Evolutionary conservation across 2,888 invertebrate species (phyloP).

Genomic region (Nemoura dubitans): DNA sequence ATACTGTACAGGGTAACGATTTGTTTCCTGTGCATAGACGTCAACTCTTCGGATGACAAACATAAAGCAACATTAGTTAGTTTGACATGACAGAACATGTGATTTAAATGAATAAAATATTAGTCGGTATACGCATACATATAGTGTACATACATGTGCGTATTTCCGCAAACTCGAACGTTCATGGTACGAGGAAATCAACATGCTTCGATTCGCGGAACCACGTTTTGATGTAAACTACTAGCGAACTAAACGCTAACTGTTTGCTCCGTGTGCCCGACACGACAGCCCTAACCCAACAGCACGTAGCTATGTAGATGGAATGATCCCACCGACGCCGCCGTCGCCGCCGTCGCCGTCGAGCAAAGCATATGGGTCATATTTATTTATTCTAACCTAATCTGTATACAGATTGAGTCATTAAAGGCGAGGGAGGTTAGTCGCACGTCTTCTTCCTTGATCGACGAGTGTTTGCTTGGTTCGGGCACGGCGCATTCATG

Average conservation of each 20-base stretch:
- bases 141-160: background rate
- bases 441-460: conserved; percentile 8
- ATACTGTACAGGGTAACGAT: background rate
- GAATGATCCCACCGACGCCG: background rate
- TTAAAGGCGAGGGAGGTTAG: conserved; percentile 30
- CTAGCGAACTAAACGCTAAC: background rate
- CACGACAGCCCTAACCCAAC: conserved; percentile 8
- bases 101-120: too few relatives aligned
- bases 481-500: too few relatives aligned
- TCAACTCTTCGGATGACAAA: background rate
- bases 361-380: conserved; percentile 28
- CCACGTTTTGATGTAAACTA: background rate
- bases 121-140: too few relatives aligned
- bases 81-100: too few relatives aligned
- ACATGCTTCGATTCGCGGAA: background rate
- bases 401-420: conserved; percentile 39
- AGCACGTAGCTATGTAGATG: background rate
- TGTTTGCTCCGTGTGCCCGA: background rate
- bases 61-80: background rate
- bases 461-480: conserved; percentile 8
- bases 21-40: background rate
- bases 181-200: background rate
- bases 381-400: conserved; percentile 38
- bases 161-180: background rate
- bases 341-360: conserved; percentile 18